These are phyloP conservation scores for Gandaritis pyraliata DNA, from an alignment of 2,888 invertebrate genomes.

Conservation along the genomic window DNA sequence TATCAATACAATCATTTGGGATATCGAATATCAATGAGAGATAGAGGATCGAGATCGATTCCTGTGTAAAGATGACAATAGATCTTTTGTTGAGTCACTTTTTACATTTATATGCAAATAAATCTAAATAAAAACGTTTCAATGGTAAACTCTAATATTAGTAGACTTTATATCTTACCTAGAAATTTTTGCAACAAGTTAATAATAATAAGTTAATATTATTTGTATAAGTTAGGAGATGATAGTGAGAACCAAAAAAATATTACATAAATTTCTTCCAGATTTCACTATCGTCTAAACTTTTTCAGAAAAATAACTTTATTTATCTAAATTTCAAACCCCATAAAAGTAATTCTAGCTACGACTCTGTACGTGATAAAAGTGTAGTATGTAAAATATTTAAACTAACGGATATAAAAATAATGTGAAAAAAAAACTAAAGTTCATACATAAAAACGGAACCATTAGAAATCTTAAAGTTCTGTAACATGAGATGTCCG, in stretches of 20 bases:
- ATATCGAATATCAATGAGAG: conserved; percentile 81
- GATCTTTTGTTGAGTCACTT: conserved; percentile 78
- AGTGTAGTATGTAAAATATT: too few relatives aligned
- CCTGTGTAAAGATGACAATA: conserved; percentile 74
- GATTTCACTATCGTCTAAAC: too few relatives aligned
- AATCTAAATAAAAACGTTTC: conserved; percentile 42
- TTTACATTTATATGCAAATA: conserved; percentile 80
- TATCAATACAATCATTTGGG: conserved; percentile 79
- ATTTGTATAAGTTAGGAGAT: too few relatives aligned
- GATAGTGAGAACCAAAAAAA: too few relatives aligned
- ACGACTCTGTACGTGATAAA: neutral
- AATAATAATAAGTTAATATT: neutral
- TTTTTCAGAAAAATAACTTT: too few relatives aligned
- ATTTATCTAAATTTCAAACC: neutral
- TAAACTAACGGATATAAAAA: neutral
- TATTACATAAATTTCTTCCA: too few relatives aligned
- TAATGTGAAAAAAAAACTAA: conserved; percentile 43
- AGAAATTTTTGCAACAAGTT: too few relatives aligned
- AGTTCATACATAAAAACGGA: conserved; percentile 18
- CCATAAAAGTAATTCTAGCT: neutral
- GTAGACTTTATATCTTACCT: too few relatives aligned
- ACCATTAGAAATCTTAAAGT: conserved; percentile 32
- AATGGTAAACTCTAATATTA: too few relatives aligned
- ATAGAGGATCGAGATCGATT: conserved; percentile 76
- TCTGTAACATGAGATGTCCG: conserved; percentile 40